Evolutionary conservation across 2,113 vertebrate genomes (phyloP).

Genomic region (Elaphurus davidianus): DNA sequence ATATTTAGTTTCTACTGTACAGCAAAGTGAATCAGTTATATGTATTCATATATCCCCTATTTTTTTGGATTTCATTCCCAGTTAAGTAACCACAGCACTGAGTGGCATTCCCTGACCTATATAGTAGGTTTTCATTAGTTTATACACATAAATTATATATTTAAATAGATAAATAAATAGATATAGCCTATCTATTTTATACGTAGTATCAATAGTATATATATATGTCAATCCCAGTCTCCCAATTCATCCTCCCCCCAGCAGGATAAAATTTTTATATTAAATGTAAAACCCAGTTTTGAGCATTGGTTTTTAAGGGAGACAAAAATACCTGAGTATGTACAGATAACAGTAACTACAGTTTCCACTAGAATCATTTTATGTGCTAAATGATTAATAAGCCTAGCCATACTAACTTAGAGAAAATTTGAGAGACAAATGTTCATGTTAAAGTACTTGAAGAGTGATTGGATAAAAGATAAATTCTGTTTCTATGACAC

Average conservation of each 20-base stretch:
- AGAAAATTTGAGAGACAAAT: background rate
- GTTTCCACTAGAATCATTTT: background rate
- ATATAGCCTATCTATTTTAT: background rate
- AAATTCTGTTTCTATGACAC: background rate
- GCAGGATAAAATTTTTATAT: background rate
- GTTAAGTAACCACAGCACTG: background rate
- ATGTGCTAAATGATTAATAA: background rate
- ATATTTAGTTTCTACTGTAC: background rate
- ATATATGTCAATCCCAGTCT: background rate
- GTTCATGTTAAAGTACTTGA: conserved; percentile 13
- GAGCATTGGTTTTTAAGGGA: background rate
- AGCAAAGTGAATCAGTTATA: background rate
- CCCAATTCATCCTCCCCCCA: background rate
- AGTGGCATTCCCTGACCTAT: background rate
- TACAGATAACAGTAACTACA: background rate
- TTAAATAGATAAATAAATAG: background rate
- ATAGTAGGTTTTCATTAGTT: background rate
- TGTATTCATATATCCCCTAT: background rate
- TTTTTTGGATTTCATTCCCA: background rate
- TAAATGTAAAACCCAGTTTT: background rate
- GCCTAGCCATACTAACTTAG: background rate
- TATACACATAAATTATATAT: background rate
- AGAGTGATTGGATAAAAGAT: background rate
- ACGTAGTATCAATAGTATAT: background rate
- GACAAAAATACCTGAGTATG: background rate